A percentile compares a stretch with the other conserved stretches of the same genome.
Evolutionary conservation across 2,888 invertebrate species (phyloP).

Genomic region (Agrotis puta): DNA sequence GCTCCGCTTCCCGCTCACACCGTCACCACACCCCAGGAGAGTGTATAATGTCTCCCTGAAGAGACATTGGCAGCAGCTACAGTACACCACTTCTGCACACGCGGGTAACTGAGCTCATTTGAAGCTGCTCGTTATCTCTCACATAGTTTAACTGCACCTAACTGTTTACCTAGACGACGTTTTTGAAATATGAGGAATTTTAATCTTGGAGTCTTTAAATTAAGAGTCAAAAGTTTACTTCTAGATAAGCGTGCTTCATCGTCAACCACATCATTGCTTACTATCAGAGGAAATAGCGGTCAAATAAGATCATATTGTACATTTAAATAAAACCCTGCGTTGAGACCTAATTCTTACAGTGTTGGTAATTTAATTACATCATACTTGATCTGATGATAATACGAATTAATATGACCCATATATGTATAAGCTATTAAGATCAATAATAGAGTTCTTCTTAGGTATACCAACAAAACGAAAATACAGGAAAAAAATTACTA

Average conservation of each 20-base stretch:
- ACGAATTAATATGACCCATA: background rate
- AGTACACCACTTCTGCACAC: constrained; percentile 59
- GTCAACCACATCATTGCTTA: no score
- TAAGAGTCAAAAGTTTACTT: no score
- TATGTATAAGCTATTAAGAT: no score
- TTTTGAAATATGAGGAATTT: constrained; percentile 19
- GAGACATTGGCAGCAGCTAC: constrained; percentile 65
- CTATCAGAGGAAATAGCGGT: no score
- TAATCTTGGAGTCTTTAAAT: background rate
- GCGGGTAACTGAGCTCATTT: constrained; percentile 47
- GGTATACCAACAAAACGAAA: background rate
- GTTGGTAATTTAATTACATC: background rate
- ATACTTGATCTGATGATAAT: background rate
- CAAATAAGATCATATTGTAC: no score
- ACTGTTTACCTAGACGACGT: constrained; percentile 19
- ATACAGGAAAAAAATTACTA: background rate
- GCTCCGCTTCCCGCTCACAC: constrained; percentile 34
- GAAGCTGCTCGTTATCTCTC: constrained; percentile 53
- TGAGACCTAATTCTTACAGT: background rate
- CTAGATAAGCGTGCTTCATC: no score
- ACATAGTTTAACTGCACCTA: constrained; percentile 35
- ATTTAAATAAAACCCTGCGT: no score
- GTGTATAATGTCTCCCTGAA: constrained; percentile 65
- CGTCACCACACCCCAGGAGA: constrained; percentile 25
- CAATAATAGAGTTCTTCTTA: no score